These are phyloP conservation scores for Aspidoscelis tigris DNA, from an alignment of 2,113 vertebrate species.

Conservation along the genomic window DNA sequence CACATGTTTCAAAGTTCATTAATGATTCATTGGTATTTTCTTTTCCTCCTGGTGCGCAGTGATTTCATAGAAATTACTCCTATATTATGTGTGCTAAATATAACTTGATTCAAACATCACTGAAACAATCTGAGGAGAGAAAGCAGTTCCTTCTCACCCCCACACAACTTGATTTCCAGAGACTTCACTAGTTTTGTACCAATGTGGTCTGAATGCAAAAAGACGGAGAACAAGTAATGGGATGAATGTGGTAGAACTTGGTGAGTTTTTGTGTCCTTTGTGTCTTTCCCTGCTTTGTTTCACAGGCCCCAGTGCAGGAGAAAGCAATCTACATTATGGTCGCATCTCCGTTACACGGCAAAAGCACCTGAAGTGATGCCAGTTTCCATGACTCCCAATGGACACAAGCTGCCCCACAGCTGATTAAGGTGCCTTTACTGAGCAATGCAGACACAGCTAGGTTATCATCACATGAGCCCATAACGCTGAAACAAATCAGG, in stretches of 20 bases:
- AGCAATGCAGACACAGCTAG: no score
- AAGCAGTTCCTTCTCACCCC: not conserved
- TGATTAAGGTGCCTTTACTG: no score
- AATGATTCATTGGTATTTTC: constrained; percentile 44
- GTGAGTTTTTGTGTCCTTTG: no score
- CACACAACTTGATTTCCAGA: not conserved
- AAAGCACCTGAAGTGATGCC: no score
- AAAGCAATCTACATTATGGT: not conserved
- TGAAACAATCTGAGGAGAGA: not conserved
- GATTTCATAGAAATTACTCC: constrained; percentile 32
- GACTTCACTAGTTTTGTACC: not conserved
- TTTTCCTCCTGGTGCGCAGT: constrained; percentile 22
- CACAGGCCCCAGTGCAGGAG: not conserved
- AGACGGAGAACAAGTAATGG: not conserved
- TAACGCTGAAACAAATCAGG: not conserved
- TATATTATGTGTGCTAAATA: not conserved
- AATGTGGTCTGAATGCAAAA: not conserved
- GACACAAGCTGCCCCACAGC: no score
- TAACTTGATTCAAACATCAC: not conserved
- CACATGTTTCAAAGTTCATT: constrained; percentile 40
- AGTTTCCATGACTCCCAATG: no score
- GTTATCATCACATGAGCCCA: no score
- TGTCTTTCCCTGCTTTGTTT: not conserved
- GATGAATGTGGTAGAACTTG: not conserved
- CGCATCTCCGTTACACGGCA: no score